A percentile compares a stretch with the other conserved stretches of the same genome.
Conservation (phyloP, 2,113 vertebrate species). For the Rutilus rutilus region DNA sequence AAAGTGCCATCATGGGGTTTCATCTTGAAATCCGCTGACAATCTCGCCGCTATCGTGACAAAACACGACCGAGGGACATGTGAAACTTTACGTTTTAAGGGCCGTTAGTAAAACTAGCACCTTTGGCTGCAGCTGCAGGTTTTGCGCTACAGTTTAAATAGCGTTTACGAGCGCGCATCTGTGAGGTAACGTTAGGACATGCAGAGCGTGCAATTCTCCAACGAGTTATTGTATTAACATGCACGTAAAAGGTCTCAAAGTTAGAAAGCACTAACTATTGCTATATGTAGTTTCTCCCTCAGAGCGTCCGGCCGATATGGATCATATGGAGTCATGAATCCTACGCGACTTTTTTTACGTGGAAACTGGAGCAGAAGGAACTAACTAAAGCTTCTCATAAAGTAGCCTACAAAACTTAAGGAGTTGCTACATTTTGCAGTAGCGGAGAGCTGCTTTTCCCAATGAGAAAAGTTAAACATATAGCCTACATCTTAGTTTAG, state of each 20-base stretch:
- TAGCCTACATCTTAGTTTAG: constrained; percentile 18
- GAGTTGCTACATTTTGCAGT: not conserved
- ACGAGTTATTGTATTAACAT: constrained; percentile 43
- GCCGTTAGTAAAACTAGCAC: not conserved
- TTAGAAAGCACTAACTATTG: not conserved
- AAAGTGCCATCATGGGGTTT: constrained; percentile 79
- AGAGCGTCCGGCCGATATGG: not conserved
- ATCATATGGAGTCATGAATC: constrained; percentile 23
- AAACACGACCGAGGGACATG: constrained; percentile 32
- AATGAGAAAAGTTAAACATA: constrained; percentile 43
- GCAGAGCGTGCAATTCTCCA: constrained; percentile 47
- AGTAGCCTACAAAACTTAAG: not conserved
- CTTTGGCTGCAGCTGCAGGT: constrained; percentile 41
- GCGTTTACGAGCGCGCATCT: constrained; percentile 11
- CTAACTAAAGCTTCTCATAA: not conserved
- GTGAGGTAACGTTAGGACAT: constrained; percentile 76
- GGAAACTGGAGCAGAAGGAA: not conserved
- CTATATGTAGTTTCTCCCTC: not conserved
- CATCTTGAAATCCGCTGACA: constrained; percentile 75
- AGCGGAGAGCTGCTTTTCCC: not conserved
- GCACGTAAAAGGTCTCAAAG: not conserved
- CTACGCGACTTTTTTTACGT: not conserved
- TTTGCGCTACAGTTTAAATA: constrained; percentile 26
- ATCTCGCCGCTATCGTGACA: constrained; percentile 61
- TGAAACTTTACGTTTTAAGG: constrained; percentile 44